A percentile compares a stretch with the other conserved stretches of the same genome.
These are phyloP conservation scores for Calephelis nemesis DNA, from an alignment of 1,140 invertebrate genomes.

Conservation along the genomic window DNA sequence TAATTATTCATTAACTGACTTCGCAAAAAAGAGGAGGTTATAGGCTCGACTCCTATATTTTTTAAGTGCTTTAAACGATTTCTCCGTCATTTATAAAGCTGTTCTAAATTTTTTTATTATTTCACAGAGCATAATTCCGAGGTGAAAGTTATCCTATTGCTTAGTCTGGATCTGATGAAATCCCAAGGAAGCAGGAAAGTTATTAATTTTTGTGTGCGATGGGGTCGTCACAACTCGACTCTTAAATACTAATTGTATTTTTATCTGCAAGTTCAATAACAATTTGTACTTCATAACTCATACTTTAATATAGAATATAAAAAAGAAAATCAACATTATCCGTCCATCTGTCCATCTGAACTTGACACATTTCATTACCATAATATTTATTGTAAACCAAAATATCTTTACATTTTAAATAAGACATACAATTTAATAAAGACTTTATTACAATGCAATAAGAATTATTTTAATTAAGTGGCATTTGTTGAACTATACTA, in stretches of 20 bases:
- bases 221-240: too few species aligned
- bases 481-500: slow-evolving; percentile 2
- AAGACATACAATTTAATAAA: neutral
- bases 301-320: slow-evolving; percentile 57
- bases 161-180: too few species aligned
- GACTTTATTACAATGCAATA: slow-evolving; percentile 6
- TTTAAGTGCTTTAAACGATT: too few species aligned
- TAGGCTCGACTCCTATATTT: too few species aligned
- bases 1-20: too few species aligned
- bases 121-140: too few species aligned
- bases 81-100: too few species aligned
- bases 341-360: slow-evolving; percentile 50
- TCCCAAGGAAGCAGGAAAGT: too few species aligned
- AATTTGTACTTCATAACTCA: slow-evolving; percentile 37
- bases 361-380: slow-evolving; percentile 63
- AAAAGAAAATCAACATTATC: slow-evolving; percentile 67
- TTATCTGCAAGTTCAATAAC: slow-evolving; percentile 11
- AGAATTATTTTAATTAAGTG: slow-evolving; percentile 3
- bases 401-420: neutral
- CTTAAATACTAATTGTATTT: neutral
- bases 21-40: too few species aligned
- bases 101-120: too few species aligned
- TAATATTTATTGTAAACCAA: slow-evolving; percentile 65
- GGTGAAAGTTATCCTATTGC: too few species aligned
- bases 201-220: neutral